phyloP scores from a whole-genome alignment of 1,140 invertebrate species.

The Zaprionus capensis region DNA sequence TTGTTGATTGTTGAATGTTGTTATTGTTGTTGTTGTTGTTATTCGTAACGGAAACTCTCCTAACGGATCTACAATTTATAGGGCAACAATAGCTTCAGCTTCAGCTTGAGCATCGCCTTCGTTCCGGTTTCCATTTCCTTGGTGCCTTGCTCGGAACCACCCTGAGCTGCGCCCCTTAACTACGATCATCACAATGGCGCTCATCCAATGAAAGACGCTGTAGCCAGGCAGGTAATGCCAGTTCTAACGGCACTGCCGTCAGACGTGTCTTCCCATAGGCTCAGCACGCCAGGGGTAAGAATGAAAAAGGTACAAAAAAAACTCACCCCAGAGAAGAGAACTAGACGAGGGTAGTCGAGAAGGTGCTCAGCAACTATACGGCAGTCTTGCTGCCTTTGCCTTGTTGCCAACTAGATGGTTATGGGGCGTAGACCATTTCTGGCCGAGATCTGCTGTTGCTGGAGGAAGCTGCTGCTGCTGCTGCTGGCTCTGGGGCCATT shows the following conservation, averaged over 20 bases:
- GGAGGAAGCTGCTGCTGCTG: too few relatives aligned
- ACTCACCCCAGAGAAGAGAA: conserved; percentile 48
- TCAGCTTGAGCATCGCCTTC: not conserved
- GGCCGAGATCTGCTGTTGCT: not conserved
- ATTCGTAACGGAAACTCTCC: conserved; percentile 43
- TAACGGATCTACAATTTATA: conserved; percentile 22
- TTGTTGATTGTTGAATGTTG: not conserved
- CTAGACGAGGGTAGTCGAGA: conserved; percentile 43
- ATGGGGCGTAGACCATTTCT: conserved; percentile 13
- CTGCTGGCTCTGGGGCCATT: conserved; percentile 52
- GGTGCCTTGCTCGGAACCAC: conserved; percentile 41
- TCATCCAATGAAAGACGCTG: conserved; percentile 59
- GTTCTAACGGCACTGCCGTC: conserved; percentile 51
- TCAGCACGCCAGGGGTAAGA: conserved; percentile 43
- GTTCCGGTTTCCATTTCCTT: conserved; percentile 61
- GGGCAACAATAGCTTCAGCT: conserved; percentile 24
- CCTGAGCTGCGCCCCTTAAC: conserved; percentile 14
- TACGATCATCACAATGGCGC: not conserved
- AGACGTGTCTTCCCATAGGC: conserved; percentile 60
- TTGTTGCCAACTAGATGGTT: conserved; percentile 30
- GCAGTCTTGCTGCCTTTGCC: conserved; percentile 5
- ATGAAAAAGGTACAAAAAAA: conserved; percentile 20
- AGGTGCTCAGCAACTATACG: too few relatives aligned
- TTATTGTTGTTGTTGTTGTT: not conserved
- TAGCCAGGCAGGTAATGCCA: conserved; percentile 47